Evolutionary conservation across 2,113 vertebrate species (phyloP).

Genomic region (Chionis minor): DNA sequence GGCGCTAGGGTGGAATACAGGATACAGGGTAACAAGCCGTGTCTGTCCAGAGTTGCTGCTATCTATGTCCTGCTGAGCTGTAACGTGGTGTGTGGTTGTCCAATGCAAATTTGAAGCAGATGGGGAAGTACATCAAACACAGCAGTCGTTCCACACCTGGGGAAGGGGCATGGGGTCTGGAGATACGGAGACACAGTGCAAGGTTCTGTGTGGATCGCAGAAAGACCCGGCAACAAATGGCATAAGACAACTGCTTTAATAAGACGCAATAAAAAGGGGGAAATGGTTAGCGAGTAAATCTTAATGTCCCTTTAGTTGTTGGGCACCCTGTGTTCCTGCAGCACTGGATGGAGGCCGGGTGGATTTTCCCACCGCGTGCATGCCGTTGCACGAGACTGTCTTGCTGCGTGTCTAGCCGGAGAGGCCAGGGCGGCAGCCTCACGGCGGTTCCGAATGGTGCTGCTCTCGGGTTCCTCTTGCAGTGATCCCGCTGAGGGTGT

Average conservation of each 20-base stretch:
- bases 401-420: neutral
- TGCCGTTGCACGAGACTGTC: neutral
- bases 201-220: neutral
- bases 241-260: neutral
- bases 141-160: neutral
- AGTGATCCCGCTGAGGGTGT: neutral
- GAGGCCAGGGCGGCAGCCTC: accelerated
- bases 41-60: neutral
- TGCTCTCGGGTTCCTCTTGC: neutral
- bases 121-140: neutral
- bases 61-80: neutral
- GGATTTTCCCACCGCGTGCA: neutral
- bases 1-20: neutral
- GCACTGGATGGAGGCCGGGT: neutral
- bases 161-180: neutral
- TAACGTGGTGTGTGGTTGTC: neutral
- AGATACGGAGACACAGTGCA: accelerated
- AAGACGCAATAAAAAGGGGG: neutral
- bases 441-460: accelerated
- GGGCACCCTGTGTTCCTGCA: neutral
- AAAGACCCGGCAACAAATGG: neutral
- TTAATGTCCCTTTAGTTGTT: neutral
- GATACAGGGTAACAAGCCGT: neutral
- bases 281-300: neutral
- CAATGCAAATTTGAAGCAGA: neutral